Evolutionary conservation across 1,140 invertebrate species (phyloP).

Genomic region (Micrasema minimum): DNA sequence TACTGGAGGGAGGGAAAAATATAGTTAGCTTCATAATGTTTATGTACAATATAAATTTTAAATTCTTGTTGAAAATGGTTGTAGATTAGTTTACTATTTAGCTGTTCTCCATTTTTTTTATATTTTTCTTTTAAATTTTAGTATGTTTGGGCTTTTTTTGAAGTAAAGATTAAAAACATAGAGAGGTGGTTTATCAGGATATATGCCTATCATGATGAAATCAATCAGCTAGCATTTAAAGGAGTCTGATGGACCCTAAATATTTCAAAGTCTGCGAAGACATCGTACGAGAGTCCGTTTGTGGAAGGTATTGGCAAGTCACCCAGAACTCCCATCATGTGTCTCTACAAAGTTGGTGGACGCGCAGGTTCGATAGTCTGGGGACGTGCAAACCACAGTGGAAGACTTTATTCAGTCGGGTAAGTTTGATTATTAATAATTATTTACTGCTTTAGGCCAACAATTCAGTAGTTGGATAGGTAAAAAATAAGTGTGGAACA

Average conservation of each 20-base stretch:
- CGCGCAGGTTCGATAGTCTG: constrained; percentile 91
- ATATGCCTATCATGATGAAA: constrained; percentile 91
- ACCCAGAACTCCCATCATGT: constrained; percentile 86
- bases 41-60: too few species aligned
- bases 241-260: constrained; percentile 85
- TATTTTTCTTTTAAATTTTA: too few species aligned
- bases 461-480: too few species aligned
- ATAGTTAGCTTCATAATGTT: too few species aligned
- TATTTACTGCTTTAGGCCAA: too few species aligned
- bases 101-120: too few species aligned
- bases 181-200: constrained; percentile 85
- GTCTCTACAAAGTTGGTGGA: constrained; percentile 91
- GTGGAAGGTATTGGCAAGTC: constrained; percentile 84
- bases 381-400: constrained; percentile 89
- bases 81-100: too few species aligned
- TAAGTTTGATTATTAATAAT: too few species aligned
- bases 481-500: too few species aligned
- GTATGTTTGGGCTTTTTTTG: constrained; percentile 80
- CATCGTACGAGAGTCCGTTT: constrained; percentile 79
- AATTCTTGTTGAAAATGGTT: too few species aligned
- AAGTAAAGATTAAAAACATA: constrained; percentile 77
- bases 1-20: too few species aligned
- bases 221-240: constrained; percentile 89
- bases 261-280: constrained; percentile 85
- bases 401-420: constrained; percentile 90